Evolutionary conservation across 2,113 vertebrate species (phyloP).

Genomic region (Scopus umbretta): DNA sequence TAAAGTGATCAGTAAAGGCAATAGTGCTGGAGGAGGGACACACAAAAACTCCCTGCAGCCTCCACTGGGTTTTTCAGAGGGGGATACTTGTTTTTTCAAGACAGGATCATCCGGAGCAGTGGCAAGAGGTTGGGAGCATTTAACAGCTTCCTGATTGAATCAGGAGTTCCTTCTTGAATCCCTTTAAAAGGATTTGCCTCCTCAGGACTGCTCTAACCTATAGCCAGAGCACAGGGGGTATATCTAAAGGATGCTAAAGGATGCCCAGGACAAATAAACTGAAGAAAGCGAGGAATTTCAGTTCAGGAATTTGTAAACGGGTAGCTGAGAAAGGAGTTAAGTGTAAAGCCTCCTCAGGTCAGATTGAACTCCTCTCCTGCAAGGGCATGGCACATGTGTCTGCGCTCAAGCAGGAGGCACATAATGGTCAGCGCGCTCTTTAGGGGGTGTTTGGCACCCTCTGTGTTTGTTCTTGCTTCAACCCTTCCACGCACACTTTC

Average conservation of each 20-base stretch:
- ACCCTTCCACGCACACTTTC: fast-evolving
- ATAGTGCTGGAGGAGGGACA: neutral
- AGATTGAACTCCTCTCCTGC: neutral
- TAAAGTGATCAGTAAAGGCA: neutral
- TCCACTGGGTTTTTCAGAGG: neutral
- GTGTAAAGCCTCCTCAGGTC: neutral
- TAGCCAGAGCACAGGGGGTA: neutral
- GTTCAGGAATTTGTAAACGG: slow-evolving; percentile 1
- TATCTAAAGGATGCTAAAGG: neutral
- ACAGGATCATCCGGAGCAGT: neutral
- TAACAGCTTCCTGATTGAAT: neutral
- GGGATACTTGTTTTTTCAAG: neutral
- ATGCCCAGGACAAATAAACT: neutral
- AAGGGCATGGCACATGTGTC: fast-evolving
- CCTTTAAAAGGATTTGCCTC: neutral
- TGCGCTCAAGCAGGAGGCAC: neutral
- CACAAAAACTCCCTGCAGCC: neutral
- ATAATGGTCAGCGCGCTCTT: neutral
- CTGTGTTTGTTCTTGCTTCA: neutral
- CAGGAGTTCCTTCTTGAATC: neutral
- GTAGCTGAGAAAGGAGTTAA: neutral
- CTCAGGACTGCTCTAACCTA: neutral
- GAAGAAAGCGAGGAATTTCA: neutral
- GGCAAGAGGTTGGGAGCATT: neutral
- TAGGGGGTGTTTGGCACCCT: neutral